Base-by-base conservation (phyloP, 2,888 invertebrate genomes). In the Agapostemon virescens region DNA sequence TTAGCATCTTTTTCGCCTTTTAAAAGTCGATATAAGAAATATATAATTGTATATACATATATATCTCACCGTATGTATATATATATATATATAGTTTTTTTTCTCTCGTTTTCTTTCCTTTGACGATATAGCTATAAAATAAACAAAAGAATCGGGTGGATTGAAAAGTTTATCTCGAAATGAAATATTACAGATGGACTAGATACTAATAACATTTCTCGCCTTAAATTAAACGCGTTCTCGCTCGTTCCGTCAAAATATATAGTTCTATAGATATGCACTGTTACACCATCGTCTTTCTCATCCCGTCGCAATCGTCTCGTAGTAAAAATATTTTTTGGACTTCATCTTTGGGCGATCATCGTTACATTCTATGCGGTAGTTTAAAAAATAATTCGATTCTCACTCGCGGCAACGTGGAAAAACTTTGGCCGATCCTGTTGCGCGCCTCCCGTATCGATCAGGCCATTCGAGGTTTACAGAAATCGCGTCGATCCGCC, bases 261-360 rank as follows among this genome's bases (percentile, higher is more conserved):
- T 74, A 81, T 75, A 76, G 75, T 69, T 79, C 77, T 85, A 79
- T 84, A 81, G 77, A 87, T 83, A 80, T 84, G 79, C 79, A 68
- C 75, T 61, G 33, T 74, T 75, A 77, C 45, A 63, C 23, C 52
- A 52, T 36, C 63, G 63, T 63, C 20, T 64, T 49, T 36, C 83
- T 69, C 79, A 52, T 58, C 66, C 67, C 69, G 71, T 80, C 45
- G 74, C 74, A 76, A 76, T 79, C 74, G 40, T 80, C 69, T 83
- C 64, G 79, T 87, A 89, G 83, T 91, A 89, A 90, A 91, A 90
- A 91, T 90, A 89, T 91, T 91, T 85, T 91, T 91, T 91, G 91
- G 91, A 85, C 82, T 89, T 89, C 78, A 90, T 91, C 91, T 91
- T 91, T 91, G 91, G 90, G 88, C 88, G 86, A 88, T 87, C 88